Base-by-base conservation (phyloP, 2,888 invertebrate species). In the Saturnia japonica region DNA sequence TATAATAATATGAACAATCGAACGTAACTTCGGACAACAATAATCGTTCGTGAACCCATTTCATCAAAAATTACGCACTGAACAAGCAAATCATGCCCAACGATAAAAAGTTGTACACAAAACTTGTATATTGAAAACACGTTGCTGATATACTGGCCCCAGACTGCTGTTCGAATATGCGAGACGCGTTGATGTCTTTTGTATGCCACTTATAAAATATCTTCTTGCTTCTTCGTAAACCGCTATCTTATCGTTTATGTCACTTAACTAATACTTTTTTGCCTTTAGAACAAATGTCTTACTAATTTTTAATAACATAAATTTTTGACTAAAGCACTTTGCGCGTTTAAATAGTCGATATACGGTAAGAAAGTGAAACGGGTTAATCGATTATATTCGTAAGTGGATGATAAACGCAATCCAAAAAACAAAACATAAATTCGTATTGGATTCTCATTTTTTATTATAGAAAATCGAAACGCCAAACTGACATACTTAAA, bases 101-200 rank as follows among this genome's bases (percentile, higher is more conserved):
- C 40, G n/a, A 43, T 28, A 47, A 68, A 51, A 76, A 77, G 74
- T 77, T 80, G 76, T 80, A 78, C 75, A 80, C 78, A 78, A 82
- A 80, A 71, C 73, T 75, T 75, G 77, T 73, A 73, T 51, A 69
- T 76, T 80, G 78, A 79, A 80, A 80, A 75, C 79, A 71, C 76
- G 74, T 77, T 74, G 78, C 77, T 76, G 80, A 80, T 80, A 80
- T 80, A 79, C 75, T 70, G 70, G 51, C 25, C 42, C 25, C 54
- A 64, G 64, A 43, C n/a, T 68, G 34, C 67, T 45, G 60, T 42
- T 73, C 72, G 78, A 75, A 79, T 74, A 74, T 81, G 80, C 80
- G 78, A 79, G 77, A 85, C 87, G 83, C 92, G 92, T 93, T 91
- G 88, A 91, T 85, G 83, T 93, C 93, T 93, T 93, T 90, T 90